phyloP scores from a whole-genome alignment of 2,113 vertebrate species.

The Oenanthe oenanthe region DNA sequence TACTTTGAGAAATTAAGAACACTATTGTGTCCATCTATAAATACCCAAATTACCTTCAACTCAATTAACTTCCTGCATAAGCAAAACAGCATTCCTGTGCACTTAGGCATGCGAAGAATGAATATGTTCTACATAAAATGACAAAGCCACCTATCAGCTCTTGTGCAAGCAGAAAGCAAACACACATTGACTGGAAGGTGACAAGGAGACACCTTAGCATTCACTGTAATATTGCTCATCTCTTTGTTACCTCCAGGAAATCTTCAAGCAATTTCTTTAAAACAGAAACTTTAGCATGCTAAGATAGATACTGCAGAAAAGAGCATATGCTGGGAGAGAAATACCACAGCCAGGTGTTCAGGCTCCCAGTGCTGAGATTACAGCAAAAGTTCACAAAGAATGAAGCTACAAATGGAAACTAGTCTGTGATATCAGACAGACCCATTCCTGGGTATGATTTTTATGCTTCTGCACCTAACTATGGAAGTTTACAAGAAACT shows the following conservation, averaged over 20 bases:
- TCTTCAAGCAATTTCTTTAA: not conserved
- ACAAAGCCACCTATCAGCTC: not conserved
- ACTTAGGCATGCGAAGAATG: not conserved
- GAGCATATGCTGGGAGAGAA: not conserved
- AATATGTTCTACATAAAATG: not conserved
- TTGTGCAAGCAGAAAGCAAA: not conserved
- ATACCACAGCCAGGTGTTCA: not conserved
- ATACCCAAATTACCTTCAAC: not conserved
- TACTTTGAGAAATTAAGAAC: not conserved
- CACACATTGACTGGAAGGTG: not conserved
- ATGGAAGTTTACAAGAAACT: fast-evolving
- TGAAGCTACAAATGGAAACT: fast-evolving
- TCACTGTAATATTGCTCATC: not conserved
- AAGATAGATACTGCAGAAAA: not conserved
- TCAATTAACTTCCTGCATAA: not conserved
- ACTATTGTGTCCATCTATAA: not conserved
- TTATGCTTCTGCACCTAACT: not conserved
- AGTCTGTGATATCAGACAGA: not conserved
- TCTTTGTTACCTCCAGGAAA: not conserved
- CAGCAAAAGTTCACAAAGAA: not conserved
- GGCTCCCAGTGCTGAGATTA: not conserved
- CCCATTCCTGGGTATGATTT: fast-evolving
- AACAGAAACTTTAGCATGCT: not conserved
- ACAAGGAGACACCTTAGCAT: not conserved
- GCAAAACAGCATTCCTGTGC: not conserved